Evolutionary conservation across 2,113 vertebrate genomes (phyloP).

Genomic region (Empidonax traillii): DNA sequence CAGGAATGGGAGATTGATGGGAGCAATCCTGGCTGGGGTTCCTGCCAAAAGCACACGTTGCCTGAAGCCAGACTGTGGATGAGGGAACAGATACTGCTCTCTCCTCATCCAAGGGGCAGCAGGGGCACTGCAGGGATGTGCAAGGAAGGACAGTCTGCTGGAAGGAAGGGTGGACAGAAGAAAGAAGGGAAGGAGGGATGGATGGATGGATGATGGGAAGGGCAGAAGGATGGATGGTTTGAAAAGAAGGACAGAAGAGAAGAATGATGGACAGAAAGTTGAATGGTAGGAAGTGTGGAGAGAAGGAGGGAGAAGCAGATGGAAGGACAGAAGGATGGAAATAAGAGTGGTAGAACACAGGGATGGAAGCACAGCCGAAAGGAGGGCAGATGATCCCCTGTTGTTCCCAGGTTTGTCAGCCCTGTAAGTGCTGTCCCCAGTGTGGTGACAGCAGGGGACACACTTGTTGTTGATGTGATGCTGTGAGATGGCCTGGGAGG

Average conservation of each 20-base stretch:
- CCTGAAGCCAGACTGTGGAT: neutral
- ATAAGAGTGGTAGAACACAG: neutral
- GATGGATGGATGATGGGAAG: too few species aligned
- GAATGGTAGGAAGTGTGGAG: neutral
- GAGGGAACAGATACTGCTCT: neutral
- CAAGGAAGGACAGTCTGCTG: neutral
- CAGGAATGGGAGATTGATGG: conserved; percentile 31
- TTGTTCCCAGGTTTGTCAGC: neutral
- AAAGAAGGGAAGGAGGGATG: neutral
- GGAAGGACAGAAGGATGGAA: neutral
- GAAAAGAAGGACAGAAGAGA: too few species aligned
- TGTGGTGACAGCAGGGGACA: rapidly evolving
- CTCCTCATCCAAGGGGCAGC: neutral
- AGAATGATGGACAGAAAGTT: too few species aligned
- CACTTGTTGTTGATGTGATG: rapidly evolving
- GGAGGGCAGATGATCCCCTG: neutral
- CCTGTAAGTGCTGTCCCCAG: neutral
- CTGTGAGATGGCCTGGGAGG: neutral
- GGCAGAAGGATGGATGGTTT: too few species aligned
- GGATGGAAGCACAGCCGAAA: neutral
- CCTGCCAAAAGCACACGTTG: neutral
- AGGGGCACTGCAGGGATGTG: neutral
- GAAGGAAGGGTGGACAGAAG: neutral
- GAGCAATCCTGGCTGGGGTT: neutral
- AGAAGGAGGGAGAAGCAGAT: neutral